Conservation (phyloP, 2,888 invertebrate species). For the Ophraella communa region DNA sequence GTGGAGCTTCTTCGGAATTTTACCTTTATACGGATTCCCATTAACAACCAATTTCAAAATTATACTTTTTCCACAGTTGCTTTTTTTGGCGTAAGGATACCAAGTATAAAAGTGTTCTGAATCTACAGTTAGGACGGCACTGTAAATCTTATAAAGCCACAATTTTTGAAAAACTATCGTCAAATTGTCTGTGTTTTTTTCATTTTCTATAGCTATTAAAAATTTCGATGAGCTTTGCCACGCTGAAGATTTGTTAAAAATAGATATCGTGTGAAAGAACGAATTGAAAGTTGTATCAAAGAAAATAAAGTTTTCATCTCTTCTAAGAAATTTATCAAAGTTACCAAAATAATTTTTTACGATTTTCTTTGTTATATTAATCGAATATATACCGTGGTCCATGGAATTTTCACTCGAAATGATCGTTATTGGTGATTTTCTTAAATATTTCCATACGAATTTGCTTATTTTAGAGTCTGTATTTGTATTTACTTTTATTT, state of each 20-base stretch:
- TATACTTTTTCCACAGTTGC: background rate
- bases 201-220: background rate
- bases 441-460: background rate
- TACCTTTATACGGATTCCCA: background rate
- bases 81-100: conserved; percentile 7
- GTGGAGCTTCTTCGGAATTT: background rate
- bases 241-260: background rate
- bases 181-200: background rate
- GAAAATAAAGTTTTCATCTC: conserved; percentile 2
- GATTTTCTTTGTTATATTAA: background rate
- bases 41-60: background rate
- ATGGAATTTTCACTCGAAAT: background rate
- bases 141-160: background rate
- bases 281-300: background rate
- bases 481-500: background rate
- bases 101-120: background rate
- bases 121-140: background rate
- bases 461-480: background rate
- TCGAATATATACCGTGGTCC: background rate
- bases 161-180: background rate
- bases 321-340: background rate
- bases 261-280: background rate
- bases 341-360: background rate
- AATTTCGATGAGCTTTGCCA: conserved; percentile 4
- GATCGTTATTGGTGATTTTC: background rate